Percentiles rank a stretch among this genome's conserved stretches.
phyloP scores from a whole-genome alignment of 2,888 invertebrate genomes.

The Eupithecia insigniata region DNA sequence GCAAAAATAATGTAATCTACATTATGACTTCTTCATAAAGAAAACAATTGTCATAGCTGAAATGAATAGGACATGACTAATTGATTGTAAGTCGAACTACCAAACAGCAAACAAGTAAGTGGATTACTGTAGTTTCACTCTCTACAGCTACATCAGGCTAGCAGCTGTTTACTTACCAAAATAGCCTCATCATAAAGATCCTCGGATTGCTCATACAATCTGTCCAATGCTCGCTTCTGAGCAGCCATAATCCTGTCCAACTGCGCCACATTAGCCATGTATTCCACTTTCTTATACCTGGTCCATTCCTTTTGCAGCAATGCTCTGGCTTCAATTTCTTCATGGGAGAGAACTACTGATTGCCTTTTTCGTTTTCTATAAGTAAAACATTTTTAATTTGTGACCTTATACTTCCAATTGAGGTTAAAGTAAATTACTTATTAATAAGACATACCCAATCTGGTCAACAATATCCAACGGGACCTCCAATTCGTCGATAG shows the following conservation, averaged over 20 bases:
- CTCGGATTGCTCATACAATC: constrained; percentile 91
- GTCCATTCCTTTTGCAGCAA: constrained; percentile 90
- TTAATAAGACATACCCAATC: constrained; percentile 77
- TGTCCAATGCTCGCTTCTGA: constrained; percentile 91
- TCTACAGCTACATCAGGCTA: background rate
- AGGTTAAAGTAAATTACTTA: background rate
- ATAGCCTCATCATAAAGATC: constrained; percentile 94
- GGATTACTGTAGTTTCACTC: too few species aligned
- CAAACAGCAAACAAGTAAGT: too few species aligned
- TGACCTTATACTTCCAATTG: background rate
- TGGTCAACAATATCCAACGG: constrained; percentile 87
- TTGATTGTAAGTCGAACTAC: too few species aligned
- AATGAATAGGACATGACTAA: too few species aligned
- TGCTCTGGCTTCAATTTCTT: constrained; percentile 86
- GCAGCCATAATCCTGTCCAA: constrained; percentile 87
- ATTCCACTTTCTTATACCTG: constrained; percentile 86
- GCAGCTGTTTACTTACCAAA: constrained; percentile 85
- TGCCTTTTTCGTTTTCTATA: constrained; percentile 78
- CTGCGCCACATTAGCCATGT: constrained; percentile 86
- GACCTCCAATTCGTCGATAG: constrained; percentile 93
- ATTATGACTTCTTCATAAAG: too few species aligned
- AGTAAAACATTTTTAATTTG: constrained; percentile 11
- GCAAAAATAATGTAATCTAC: too few species aligned
- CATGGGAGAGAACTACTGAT: constrained; percentile 74
- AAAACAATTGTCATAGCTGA: too few species aligned